Conservation (phyloP, 2,113 vertebrate species). For the Poicephalus meyeri region DNA sequence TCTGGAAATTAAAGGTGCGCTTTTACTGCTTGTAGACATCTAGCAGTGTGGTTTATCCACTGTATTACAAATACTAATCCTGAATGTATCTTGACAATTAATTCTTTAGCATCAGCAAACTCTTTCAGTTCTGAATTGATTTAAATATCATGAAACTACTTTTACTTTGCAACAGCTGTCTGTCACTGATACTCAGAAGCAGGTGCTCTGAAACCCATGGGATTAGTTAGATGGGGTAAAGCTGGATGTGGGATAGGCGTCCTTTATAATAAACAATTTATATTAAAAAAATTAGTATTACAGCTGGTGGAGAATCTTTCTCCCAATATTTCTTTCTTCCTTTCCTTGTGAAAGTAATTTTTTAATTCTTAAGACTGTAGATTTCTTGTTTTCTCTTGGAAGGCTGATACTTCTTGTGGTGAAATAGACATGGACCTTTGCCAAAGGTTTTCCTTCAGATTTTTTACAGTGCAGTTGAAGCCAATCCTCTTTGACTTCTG, state of each 20-base stretch:
- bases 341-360: neutral
- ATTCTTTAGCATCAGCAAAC: neutral
- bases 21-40: neutral
- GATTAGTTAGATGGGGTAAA: neutral
- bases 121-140: neutral
- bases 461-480: neutral
- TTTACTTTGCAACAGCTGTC: neutral
- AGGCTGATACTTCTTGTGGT: neutral
- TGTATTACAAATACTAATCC: neutral
- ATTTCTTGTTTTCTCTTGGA: neutral
- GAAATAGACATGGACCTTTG: neutral
- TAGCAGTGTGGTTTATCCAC: neutral
- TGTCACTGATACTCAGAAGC: neutral
- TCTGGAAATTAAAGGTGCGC: neutral
- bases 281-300: neutral
- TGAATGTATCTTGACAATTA: neutral
- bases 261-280: neutral
- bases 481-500: neutral
- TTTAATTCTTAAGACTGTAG: neutral
- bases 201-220: neutral
- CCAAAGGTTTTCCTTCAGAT: neutral
- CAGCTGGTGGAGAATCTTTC: neutral
- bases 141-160: neutral
- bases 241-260: neutral
- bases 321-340: neutral